Conservation (phyloP, 2,113 vertebrate species). For the Mustela nigripes region DNA sequence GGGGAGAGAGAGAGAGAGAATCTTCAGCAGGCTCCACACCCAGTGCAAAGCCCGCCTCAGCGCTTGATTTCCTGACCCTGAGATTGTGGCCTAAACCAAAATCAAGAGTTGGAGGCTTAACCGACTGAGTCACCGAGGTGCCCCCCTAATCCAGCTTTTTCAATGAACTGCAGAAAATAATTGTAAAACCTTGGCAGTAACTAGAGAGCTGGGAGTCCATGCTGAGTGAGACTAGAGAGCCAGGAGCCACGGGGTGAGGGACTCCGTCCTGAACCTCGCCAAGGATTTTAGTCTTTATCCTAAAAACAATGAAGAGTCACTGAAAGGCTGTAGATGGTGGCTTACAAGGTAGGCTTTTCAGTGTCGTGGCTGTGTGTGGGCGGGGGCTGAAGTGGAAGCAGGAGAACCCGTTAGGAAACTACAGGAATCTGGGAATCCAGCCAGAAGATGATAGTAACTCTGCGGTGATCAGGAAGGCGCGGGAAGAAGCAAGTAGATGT, state of each 20-base stretch:
- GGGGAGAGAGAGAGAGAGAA: background rate
- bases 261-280: background rate
- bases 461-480: background rate
- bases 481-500: background rate
- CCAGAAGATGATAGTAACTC: background rate
- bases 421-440: background rate
- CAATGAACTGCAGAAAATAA: background rate
- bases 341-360: background rate
- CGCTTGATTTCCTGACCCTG: background rate
- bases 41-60: no score
- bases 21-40: background rate
- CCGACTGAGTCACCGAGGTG: background rate
- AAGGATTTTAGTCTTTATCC: background rate
- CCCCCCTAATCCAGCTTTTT: background rate
- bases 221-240: background rate
- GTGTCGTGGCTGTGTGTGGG: background rate
- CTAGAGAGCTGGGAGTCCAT: background rate
- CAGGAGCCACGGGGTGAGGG: background rate
- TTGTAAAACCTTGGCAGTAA: background rate
- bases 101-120: background rate
- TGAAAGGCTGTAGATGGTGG: background rate
- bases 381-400: background rate
- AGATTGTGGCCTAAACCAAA: background rate
- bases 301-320: background rate
- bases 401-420: background rate